These are phyloP conservation scores for Scaptomyza graminum DNA, from an alignment of 1,140 invertebrate genomes.

Conservation along the genomic window DNA sequence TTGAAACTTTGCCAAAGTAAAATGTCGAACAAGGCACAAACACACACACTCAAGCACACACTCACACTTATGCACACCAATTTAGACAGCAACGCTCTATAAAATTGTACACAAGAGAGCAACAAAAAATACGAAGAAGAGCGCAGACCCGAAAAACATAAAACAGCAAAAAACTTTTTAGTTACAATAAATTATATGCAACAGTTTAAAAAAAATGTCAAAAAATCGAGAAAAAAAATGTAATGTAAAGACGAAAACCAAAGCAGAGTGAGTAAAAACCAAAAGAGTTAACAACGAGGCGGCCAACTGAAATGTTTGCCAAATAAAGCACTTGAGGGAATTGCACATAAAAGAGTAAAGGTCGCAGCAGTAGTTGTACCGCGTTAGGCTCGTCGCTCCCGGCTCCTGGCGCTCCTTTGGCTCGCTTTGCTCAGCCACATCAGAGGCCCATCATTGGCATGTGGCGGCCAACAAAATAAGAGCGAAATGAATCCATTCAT, in stretches of 20 bases:
- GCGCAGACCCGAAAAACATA: constrained; percentile 17
- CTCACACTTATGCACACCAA: not conserved
- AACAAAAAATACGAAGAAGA: constrained; percentile 49
- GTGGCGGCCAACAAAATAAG: constrained; percentile 40
- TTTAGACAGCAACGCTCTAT: constrained; percentile 37
- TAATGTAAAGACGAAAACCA: constrained; percentile 15
- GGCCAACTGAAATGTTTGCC: constrained; percentile 54
- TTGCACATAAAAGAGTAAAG: constrained; percentile 66
- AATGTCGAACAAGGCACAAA: constrained; percentile 49
- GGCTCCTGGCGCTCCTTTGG: constrained; percentile 3
- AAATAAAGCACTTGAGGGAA: constrained; percentile 82
- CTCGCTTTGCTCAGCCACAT: constrained; percentile 6
- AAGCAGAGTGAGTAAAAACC: constrained; percentile 28
- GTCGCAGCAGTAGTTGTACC: not conserved
- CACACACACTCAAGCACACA: constrained; percentile 13
- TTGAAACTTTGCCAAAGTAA: constrained; percentile 58
- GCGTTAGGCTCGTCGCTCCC: constrained; percentile 2
- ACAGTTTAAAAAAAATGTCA: constrained; percentile 65
- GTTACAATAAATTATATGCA: constrained; percentile 83
- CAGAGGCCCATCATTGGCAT: constrained; percentile 69
- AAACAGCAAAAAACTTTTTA: constrained; percentile 56
- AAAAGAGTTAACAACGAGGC: constrained; percentile 75
- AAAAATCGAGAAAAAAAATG: constrained; percentile 9
- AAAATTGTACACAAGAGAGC: constrained; percentile 76
- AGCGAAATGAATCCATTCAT: constrained; percentile 71